Evolutionary conservation across 2,888 invertebrate genomes (phyloP).

Genomic region (Dasysyrphus tricinctus): DNA sequence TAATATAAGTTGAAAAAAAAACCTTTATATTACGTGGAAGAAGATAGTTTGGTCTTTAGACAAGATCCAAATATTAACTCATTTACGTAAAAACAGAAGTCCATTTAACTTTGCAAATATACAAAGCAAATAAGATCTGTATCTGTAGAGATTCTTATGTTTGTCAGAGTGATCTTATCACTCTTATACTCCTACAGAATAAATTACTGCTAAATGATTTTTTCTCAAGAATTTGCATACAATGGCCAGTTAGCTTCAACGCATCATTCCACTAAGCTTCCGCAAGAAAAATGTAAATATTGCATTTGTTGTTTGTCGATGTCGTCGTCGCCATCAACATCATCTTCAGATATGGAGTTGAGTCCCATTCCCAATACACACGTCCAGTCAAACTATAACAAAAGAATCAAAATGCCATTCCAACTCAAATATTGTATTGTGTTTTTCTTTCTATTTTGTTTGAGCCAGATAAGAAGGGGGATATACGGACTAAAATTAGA

Average conservation of each 20-base stretch:
- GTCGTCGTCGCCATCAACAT: background rate
- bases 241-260: slow-evolving; percentile 52
- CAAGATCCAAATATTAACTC: background rate
- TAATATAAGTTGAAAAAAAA: no score
- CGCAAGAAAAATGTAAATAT: slow-evolving; percentile 26
- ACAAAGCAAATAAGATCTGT: background rate
- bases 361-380: slow-evolving; percentile 31
- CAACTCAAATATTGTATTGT: slow-evolving; percentile 42
- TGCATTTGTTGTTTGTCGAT: background rate
- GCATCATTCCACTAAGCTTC: slow-evolving; percentile 60
- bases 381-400: slow-evolving; percentile 19
- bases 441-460: background rate
- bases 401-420: slow-evolving; percentile 46
- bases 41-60: background rate
- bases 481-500: no score
- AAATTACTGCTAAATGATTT: background rate
- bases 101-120: background rate
- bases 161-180: background rate
- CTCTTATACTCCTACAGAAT: background rate
- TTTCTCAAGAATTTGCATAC: slow-evolving; percentile 61
- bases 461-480: no score
- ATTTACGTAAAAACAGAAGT: slow-evolving; percentile 26
- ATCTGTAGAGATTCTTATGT: background rate
- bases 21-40: no score
- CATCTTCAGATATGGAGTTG: slow-evolving; percentile 36